These are phyloP conservation scores for Tokudaia tokunoshimensis DNA, from an alignment of 2,797 vertebrate genomes.

Conservation along the genomic window DNA sequence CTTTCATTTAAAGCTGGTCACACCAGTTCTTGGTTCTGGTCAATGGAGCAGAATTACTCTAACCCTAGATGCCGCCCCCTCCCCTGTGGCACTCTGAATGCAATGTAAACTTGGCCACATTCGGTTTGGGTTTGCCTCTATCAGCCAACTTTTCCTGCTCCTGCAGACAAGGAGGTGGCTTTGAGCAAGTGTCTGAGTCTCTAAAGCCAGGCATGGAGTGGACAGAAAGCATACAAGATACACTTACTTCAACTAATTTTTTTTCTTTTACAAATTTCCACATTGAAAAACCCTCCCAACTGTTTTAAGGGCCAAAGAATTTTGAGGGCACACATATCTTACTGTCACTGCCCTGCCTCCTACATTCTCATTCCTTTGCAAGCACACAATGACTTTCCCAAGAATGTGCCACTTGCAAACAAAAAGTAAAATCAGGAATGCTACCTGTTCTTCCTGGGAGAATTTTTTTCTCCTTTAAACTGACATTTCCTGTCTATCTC, in stretches of 20 bases:
- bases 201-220: background rate
- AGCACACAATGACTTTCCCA: constrained; percentile 49
- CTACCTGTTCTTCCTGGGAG: constrained; percentile 21
- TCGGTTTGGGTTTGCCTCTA: constrained; percentile 31
- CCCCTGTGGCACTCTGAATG: background rate
- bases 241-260: background rate
- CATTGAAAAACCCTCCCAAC: background rate
- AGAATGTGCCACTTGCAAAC: constrained; percentile 51
- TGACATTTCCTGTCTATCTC: background rate
- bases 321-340: constrained; percentile 5
- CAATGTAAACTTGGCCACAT: background rate
- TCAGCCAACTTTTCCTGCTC: background rate
- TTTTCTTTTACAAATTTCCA: constrained; percentile 31
- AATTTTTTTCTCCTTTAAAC: background rate
- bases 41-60: background rate
- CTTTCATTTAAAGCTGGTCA: background rate
- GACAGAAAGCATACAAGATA: constrained; percentile 38
- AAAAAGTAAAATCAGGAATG: constrained; percentile 64
- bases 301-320: constrained; percentile 49
- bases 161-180: background rate
- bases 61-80: background rate
- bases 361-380: constrained; percentile 30
- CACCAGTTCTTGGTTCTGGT: background rate
- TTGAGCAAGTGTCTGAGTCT: constrained; percentile 6
- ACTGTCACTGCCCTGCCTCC: constrained; percentile 17